These are phyloP conservation scores for Microctenopoma steveboyesi DNA, from an alignment of 2,797 vertebrate species.

Conservation along the genomic window DNA sequence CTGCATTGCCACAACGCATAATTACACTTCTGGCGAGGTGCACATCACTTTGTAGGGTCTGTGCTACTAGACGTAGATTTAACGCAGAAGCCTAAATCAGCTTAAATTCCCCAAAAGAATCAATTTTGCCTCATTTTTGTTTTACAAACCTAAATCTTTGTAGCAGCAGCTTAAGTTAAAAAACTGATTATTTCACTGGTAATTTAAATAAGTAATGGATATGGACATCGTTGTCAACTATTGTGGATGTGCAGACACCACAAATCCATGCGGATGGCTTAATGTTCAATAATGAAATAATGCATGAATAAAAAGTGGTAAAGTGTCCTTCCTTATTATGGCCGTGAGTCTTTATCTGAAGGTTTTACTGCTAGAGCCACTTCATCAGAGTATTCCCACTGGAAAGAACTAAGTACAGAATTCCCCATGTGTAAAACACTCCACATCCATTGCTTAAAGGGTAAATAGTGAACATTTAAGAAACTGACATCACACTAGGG, in stretches of 20 bases:
- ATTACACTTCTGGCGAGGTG: too few species aligned
- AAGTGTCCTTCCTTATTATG: constrained; percentile 18
- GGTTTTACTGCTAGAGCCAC: constrained; percentile 36
- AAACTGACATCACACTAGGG: constrained; percentile 48
- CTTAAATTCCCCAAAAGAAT: neutral
- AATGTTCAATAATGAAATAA: constrained; percentile 27
- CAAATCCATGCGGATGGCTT: constrained; percentile 18
- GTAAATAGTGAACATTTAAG: constrained; percentile 62
- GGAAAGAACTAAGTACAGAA: constrained; percentile 31
- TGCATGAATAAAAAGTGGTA: constrained; percentile 9
- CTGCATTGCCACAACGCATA: too few species aligned
- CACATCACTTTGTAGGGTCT: too few species aligned
- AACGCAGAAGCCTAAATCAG: too few species aligned
- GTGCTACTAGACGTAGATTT: too few species aligned
- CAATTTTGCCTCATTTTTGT: neutral
- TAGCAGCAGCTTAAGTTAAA: constrained; percentile 9
- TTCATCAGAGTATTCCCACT: constrained; percentile 42
- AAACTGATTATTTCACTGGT: constrained; percentile 18
- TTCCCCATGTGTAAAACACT: constrained; percentile 38
- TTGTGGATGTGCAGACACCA: neutral
- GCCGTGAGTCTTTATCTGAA: constrained; percentile 25
- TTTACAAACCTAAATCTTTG: neutral
- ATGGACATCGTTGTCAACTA: constrained; percentile 1
- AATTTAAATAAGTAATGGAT: constrained; percentile 9
- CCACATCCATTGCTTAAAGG: constrained; percentile 46